Base-by-base conservation (phyloP, 2,888 invertebrate genomes). In the Diachrysia chrysitis region DNA sequence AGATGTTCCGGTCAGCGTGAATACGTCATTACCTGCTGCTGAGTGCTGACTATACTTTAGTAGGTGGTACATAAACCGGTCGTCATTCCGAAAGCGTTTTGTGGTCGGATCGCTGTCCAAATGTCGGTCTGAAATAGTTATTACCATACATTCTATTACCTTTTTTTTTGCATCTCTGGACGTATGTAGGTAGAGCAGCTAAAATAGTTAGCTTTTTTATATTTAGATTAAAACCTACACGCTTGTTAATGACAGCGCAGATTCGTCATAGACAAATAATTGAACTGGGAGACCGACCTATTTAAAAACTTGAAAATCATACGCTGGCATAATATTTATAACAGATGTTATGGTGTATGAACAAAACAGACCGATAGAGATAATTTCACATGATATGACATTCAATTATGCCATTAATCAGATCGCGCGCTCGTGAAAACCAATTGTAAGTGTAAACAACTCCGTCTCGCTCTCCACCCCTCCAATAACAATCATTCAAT, bases 311-410 rank as follows among this genome's bases (percentile, higher is more conserved):
- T 19, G 9, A 48, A 48, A 17, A 17, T 21, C 21, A 12, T 10
- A 12, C 12, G 32, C 53, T n/a, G 14, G 1, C 23, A n/a, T 16
- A 54, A 61, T 19, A 56, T 59, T 32, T 63, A 54, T 62, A 64
- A 59, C 32, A 59, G 63, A 57, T n/a, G 35, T 29, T 73, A 54
- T 10, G 19, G 58, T 62, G 63, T 37, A 46, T 29, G 46, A 75
- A 76, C 63, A 71, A n/a, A 68, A 65, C 53, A 69, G 37, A n/a
- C 51, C 73, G 53, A 2, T 69, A 61, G 58, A 69, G 77, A 77
- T 76, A 73, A 77, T 71, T 71, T 74, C 75, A 57, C 61, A 66
- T 75, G 60, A 75, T 66, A 78, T 61, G 63, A 64, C 68, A 75
- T 62, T 59, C 64, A 69, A 78, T 78, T 75, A 77, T 53, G 58